Evolutionary conservation across 2,888 invertebrate genomes (phyloP).

Genomic region (Thereva nobilitata): DNA sequence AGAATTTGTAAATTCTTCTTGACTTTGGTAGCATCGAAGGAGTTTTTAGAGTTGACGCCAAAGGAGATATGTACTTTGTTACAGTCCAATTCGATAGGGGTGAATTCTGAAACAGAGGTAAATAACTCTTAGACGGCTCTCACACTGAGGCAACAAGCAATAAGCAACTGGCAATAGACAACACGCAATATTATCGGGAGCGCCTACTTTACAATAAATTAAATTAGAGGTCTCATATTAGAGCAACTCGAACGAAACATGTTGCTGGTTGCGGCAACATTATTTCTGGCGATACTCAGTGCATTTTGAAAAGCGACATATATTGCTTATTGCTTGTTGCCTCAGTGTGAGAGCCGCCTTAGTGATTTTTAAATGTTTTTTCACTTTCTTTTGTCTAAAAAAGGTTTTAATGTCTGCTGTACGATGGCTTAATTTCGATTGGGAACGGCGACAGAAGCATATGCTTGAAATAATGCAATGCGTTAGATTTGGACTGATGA

Average conservation of each 20-base stretch:
- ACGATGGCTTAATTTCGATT: conserved; percentile 76
- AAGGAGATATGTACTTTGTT: conserved; percentile 71
- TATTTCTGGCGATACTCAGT: too few relatives aligned
- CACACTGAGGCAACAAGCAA: too few relatives aligned
- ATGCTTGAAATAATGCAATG: conserved; percentile 69
- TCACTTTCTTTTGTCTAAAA: conserved; percentile 47
- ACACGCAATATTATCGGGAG: too few relatives aligned
- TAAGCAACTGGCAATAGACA: too few relatives aligned
- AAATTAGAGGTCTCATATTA: too few relatives aligned
- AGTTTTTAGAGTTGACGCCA: conserved; percentile 69
- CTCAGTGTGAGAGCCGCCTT: too few relatives aligned
- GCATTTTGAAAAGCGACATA: too few relatives aligned
- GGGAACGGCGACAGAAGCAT: conserved; percentile 64
- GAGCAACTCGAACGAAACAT: too few relatives aligned
- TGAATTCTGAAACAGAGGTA: conserved; percentile 67
- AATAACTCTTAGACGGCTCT: conserved; percentile 34
- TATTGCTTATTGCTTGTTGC: too few relatives aligned
- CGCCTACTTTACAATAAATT: too few relatives aligned
- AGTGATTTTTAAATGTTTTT: conserved; percentile 53
- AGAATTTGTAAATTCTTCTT: conserved; percentile 76
- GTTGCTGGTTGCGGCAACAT: too few relatives aligned
- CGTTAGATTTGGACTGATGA: conserved; percentile 77
- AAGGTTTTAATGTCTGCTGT: conserved; percentile 79
- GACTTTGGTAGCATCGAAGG: conserved; percentile 73
- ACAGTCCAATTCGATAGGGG: conserved; percentile 72